These are phyloP conservation scores for Allygus modestus DNA, from an alignment of 2,888 invertebrate genomes.

Conservation along the genomic window DNA sequence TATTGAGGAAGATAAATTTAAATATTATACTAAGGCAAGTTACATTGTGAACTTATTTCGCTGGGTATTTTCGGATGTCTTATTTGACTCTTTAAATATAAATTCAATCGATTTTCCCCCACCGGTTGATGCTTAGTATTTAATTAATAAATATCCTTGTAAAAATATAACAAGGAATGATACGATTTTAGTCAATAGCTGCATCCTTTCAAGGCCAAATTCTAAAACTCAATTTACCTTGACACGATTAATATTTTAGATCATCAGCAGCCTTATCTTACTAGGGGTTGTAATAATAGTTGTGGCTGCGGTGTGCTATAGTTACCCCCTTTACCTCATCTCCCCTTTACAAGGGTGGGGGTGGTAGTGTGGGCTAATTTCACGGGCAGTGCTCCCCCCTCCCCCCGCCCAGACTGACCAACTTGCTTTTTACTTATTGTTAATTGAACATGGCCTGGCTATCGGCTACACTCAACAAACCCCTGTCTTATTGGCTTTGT, in stretches of 20 bases:
- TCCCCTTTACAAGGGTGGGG: not conserved
- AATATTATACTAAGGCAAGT: too few species aligned
- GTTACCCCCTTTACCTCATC: not conserved
- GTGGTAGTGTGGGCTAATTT: slow-evolving; percentile 47
- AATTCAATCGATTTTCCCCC: too few species aligned
- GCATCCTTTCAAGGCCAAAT: too few species aligned
- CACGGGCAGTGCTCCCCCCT: slow-evolving; percentile 44
- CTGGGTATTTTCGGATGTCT: too few species aligned
- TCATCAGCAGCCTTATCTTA: slow-evolving; percentile 28
- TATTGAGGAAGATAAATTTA: too few species aligned
- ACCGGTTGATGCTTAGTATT: too few species aligned
- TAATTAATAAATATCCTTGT: too few species aligned
- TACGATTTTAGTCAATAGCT: too few species aligned
- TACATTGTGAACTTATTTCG: too few species aligned
- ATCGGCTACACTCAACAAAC: slow-evolving; percentile 43
- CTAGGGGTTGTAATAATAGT: slow-evolving; percentile 41
- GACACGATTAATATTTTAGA: slow-evolving; percentile 9
- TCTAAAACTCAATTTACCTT: not conserved
- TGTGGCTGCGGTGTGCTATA: slow-evolving; percentile 32
- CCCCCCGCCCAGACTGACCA: slow-evolving; percentile 29
- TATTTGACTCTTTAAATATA: too few species aligned
- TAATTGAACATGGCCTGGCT: slow-evolving; percentile 49
- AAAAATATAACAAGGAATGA: too few species aligned
- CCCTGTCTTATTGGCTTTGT: slow-evolving; percentile 32
- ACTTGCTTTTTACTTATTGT: slow-evolving; percentile 59